Evolutionary conservation across 2,888 invertebrate genomes (phyloP).

Genomic region (Rhingia rostrata): DNA sequence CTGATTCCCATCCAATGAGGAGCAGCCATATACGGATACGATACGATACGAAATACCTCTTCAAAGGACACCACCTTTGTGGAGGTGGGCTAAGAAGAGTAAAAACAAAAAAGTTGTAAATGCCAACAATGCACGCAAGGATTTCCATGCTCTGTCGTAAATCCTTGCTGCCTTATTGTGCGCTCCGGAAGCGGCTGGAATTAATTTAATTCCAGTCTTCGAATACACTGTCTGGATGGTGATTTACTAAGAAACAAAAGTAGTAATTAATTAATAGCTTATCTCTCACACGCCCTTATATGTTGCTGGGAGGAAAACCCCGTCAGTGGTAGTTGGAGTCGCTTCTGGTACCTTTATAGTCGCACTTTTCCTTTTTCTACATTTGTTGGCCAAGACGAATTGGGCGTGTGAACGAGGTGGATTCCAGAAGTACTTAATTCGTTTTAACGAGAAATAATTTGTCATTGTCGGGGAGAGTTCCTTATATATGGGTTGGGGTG

Average conservation of each 20-base stretch:
- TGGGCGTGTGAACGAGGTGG: constrained; percentile 56
- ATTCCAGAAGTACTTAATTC: constrained; percentile 64
- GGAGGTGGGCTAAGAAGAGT: not conserved
- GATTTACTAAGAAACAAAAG: constrained; percentile 67
- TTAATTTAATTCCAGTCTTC: constrained; percentile 55
- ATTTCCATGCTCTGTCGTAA: constrained; percentile 58
- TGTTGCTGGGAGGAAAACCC: not conserved
- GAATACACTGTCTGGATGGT: constrained; percentile 50
- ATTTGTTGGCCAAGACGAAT: not conserved
- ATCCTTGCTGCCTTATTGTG: constrained; percentile 39
- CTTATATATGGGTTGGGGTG: not conserved
- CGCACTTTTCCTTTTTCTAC: not conserved
- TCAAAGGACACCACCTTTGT: not conserved
- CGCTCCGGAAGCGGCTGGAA: constrained; percentile 45
- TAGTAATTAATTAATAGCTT: constrained; percentile 73
- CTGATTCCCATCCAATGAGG: constrained; percentile 50
- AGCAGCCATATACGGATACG: not conserved
- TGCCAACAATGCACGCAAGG: constrained; percentile 68
- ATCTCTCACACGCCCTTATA: constrained; percentile 48
- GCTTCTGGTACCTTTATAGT: constrained; percentile 17
- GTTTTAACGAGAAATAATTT: constrained; percentile 68
- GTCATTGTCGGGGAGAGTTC: constrained; percentile 45
- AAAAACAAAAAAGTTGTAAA: constrained; percentile 47
- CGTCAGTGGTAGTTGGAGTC: constrained; percentile 4
- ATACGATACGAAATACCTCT: no score